Evolutionary conservation across 2,888 invertebrate genomes (phyloP).

Genomic region (Scrobipalpa atriplicella): DNA sequence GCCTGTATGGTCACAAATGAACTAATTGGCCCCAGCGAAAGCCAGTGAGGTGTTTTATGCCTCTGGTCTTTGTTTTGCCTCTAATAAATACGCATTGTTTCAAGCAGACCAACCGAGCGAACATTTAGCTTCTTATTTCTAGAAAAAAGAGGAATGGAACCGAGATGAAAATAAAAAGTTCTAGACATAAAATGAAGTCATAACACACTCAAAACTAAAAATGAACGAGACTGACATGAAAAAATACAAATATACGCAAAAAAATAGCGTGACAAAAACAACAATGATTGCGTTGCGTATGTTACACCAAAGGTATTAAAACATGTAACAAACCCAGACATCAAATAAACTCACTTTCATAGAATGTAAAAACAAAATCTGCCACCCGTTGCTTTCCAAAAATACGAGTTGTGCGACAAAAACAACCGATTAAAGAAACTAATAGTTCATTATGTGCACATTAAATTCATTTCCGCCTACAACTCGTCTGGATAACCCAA

Average conservation of each 20-base stretch:
- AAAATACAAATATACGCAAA: not conserved
- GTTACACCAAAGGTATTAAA: not conserved
- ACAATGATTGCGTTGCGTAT: not conserved
- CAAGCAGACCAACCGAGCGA: constrained; percentile 19
- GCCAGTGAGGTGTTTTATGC: constrained; percentile 17
- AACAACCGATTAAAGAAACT: constrained; percentile 1
- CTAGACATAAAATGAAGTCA: not conserved
- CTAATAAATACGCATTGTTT: constrained; percentile 32
- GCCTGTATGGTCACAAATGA: too few species aligned
- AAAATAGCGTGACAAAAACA: not conserved
- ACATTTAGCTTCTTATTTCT: constrained; percentile 10
- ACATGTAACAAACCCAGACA: not conserved
- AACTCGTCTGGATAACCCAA: constrained; percentile 16
- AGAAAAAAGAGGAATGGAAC: not conserved
- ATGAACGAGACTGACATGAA: too few species aligned
- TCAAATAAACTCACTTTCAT: constrained; percentile 4
- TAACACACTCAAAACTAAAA: too few species aligned
- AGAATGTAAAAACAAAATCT: not conserved
- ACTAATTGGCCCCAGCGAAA: constrained; percentile 11
- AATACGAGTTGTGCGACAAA: not conserved
- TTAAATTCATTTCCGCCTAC: constrained; percentile 13
- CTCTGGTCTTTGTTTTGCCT: not conserved
- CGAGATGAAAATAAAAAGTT: not conserved
- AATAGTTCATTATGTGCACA: not conserved
- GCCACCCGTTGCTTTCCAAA: constrained; percentile 9